Evolutionary conservation across 2,888 invertebrate species (phyloP).

Genomic region (Agonopterix subpropinquella): DNA sequence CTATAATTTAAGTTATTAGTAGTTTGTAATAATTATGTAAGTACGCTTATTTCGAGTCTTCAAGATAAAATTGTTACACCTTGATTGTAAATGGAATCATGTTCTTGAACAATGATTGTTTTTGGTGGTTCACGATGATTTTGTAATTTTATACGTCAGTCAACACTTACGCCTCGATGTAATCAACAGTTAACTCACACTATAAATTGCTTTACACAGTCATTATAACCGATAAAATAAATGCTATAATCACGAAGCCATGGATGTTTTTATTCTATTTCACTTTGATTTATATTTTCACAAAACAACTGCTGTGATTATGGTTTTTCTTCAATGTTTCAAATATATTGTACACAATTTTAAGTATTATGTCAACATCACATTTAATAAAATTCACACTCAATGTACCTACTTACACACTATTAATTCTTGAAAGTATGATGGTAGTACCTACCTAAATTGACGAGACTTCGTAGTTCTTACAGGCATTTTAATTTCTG

Average conservation of each 20-base stretch:
- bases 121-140: not conserved
- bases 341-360: conserved; percentile 23
- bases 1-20: too few species aligned
- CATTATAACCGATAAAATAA: conserved; percentile 45
- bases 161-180: conserved; percentile 55
- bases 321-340: conserved; percentile 24
- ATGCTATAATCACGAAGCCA: conserved; percentile 3
- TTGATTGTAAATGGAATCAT: too few species aligned
- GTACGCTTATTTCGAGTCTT: not conserved
- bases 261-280: conserved; percentile 6
- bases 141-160: conserved; percentile 46
- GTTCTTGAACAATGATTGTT: too few species aligned
- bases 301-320: conserved; percentile 24
- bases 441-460: conserved; percentile 10
- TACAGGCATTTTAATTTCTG: conserved; percentile 38
- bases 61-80: too few species aligned
- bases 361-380: conserved; percentile 27
- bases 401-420: conserved; percentile 43
- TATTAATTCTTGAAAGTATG: conserved; percentile 12
- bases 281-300: conserved; percentile 26
- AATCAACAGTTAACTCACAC: conserved; percentile 53
- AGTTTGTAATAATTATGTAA: too few species aligned
- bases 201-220: conserved; percentile 51
- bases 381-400: conserved; percentile 38
- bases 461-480: conserved; percentile 33